phyloP scores from a whole-genome alignment of 2,113 vertebrate genomes.

The Drymodes brunneopygia region DNA sequence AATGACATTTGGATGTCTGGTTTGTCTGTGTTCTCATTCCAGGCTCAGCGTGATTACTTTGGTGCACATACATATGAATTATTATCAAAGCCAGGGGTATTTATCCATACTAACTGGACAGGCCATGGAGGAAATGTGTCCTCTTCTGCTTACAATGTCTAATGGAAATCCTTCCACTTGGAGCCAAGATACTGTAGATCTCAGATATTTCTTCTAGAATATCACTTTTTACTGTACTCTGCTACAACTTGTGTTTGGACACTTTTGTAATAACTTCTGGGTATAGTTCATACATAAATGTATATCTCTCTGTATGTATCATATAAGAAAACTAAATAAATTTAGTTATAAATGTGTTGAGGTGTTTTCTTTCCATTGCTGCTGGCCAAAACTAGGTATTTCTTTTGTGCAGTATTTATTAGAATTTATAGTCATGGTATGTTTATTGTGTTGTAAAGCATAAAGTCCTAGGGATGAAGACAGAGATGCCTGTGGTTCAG shows the following conservation, averaged over 20 bases:
- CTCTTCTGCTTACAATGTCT: slow-evolving; percentile 92
- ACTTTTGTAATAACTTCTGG: slow-evolving; percentile 52
- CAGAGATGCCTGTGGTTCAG: not conserved
- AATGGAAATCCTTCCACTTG: not conserved
- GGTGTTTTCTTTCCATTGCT: not conserved
- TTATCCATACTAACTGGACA: slow-evolving; percentile 96
- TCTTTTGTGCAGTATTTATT: not conserved
- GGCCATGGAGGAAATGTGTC: slow-evolving; percentile 90
- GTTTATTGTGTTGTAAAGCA: not conserved
- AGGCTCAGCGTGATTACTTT: slow-evolving; percentile 98
- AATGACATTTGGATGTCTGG: not conserved
- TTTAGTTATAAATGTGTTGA: not conserved
- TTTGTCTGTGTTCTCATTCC: not conserved
- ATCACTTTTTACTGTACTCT: not conserved
- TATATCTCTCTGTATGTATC: not conserved
- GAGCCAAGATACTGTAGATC: not conserved
- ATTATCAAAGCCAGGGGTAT: slow-evolving; percentile 80
- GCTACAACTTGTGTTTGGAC: slow-evolving; percentile 9
- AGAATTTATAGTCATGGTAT: not conserved
- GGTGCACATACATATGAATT: slow-evolving; percentile 95
- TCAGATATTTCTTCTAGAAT: not conserved
- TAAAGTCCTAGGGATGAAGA: not conserved
- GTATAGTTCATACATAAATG: slow-evolving; percentile 5
- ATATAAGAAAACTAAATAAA: slow-evolving; percentile 41
- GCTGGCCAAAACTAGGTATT: not conserved